phyloP scores from a whole-genome alignment of 2,797 vertebrate genomes.

The Parauchenoglanis ngamensis region DNA sequence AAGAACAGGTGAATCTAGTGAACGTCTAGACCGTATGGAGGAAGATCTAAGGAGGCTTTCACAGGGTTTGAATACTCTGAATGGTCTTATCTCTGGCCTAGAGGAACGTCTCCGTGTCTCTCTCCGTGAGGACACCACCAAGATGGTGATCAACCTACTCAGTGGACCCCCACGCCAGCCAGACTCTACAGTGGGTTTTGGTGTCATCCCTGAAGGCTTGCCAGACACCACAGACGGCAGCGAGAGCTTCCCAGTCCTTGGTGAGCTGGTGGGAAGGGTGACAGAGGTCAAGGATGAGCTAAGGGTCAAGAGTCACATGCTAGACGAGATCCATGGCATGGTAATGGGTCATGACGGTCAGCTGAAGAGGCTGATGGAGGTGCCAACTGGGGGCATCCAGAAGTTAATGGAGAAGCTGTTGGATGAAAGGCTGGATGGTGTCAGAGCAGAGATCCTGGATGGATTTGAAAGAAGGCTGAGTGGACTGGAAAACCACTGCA shows the following conservation, averaged over 20 bases:
- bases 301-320: slow-evolving; percentile 82
- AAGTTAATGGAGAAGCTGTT: slow-evolving; percentile 82
- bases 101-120: slow-evolving; percentile 83
- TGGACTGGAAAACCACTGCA: slow-evolving; percentile 82
- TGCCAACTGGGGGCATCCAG: slow-evolving; percentile 74
- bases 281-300: slow-evolving; percentile 89
- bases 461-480: slow-evolving; percentile 88
- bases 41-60: slow-evolving; percentile 85
- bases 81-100: slow-evolving; percentile 78
- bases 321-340: slow-evolving; percentile 87
- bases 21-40: slow-evolving; percentile 89
- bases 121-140: slow-evolving; percentile 85
- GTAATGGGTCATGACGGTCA: slow-evolving; percentile 91
- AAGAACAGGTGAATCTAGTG: slow-evolving; percentile 77
- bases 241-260: slow-evolving; percentile 73
- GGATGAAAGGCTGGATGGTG: slow-evolving; percentile 78
- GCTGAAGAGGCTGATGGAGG: slow-evolving; percentile 85
- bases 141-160: slow-evolving; percentile 81
- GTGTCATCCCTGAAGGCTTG: slow-evolving; percentile 81
- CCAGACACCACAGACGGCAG: slow-evolving; percentile 77
- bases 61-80: slow-evolving; percentile 84
- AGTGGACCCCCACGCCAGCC: slow-evolving; percentile 70
- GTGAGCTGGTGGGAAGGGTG: slow-evolving; percentile 86
- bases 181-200: slow-evolving; percentile 81
- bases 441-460: slow-evolving; percentile 84